These are phyloP conservation scores for Callipepla californica DNA, from an alignment of 2,113 vertebrate genomes.

Conservation along the genomic window DNA sequence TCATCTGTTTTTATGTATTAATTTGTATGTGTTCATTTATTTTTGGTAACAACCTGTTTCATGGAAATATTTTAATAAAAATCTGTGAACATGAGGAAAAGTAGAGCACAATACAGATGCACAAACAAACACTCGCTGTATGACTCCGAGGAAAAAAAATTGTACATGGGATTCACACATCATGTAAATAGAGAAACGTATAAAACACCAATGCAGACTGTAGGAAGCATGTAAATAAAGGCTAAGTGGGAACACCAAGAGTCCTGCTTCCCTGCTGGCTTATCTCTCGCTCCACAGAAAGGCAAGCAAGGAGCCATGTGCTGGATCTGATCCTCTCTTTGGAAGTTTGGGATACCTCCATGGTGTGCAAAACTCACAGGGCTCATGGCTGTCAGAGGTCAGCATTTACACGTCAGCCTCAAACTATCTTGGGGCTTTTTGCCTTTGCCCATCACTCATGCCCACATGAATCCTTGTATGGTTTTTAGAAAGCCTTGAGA, in stretches of 20 bases:
- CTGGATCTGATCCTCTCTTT: rapidly evolving
- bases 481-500: not conserved
- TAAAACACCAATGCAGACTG: not conserved
- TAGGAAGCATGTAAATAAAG: not conserved
- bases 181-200: constrained; percentile 40
- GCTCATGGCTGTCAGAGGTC: rapidly evolving
- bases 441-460: not conserved
- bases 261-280: not conserved
- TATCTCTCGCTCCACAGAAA: rapidly evolving
- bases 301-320: rapidly evolving
- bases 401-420: not conserved
- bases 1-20: constrained; percentile 77
- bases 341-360: not conserved
- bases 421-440: not conserved
- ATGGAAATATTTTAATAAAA: constrained; percentile 79
- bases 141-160: constrained; percentile 44
- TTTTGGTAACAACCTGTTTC: constrained; percentile 76
- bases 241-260: rapidly evolving
- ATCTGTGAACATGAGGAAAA: constrained; percentile 78
- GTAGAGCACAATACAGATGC: constrained; percentile 72
- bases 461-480: rapidly evolving
- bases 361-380: rapidly evolving
- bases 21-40: constrained; percentile 77
- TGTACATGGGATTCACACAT: constrained; percentile 67
- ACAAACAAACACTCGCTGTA: constrained; percentile 70